Percentiles rank a stretch among this genome's conserved stretches.
Evolutionary conservation across 2,888 invertebrate genomes (phyloP).

Genomic region (Hypomecis atomaria): DNA sequence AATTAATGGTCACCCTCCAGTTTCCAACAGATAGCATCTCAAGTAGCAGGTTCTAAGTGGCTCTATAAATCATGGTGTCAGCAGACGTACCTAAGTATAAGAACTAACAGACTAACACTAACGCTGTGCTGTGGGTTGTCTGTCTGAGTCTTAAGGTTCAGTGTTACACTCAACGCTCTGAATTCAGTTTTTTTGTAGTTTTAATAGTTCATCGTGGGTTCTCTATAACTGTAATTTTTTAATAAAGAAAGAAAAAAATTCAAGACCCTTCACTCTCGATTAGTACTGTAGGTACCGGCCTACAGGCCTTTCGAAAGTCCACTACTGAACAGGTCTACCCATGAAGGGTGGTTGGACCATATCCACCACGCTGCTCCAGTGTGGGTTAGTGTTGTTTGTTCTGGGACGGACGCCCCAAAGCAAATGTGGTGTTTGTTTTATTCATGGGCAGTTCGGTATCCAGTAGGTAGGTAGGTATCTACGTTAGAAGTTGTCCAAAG

Average conservation of each 20-base stretch:
- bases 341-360: too few species aligned
- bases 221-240: too few species aligned
- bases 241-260: too few species aligned
- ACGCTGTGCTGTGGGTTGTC: constrained; percentile 32
- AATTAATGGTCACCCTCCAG: constrained; percentile 18
- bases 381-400: constrained; percentile 44
- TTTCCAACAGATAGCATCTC: constrained; percentile 25
- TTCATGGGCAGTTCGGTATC: constrained; percentile 53
- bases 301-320: too few species aligned
- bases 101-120: too few species aligned
- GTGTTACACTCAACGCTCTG: too few species aligned
- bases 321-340: too few species aligned
- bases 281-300: too few species aligned
- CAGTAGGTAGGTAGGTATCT: constrained; percentile 24
- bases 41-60: constrained; percentile 27
- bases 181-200: too few species aligned
- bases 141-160: neutral
- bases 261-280: too few species aligned
- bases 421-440: constrained; percentile 57
- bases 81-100: constrained; percentile 1
- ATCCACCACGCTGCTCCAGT: too few species aligned
- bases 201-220: too few species aligned
- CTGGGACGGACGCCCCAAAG: constrained; percentile 49
- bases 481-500: constrained; percentile 50
- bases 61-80: constrained; percentile 29